Evolutionary conservation across 2,888 invertebrate genomes (phyloP).

Genomic region (Hydroisotoma schaefferi): DNA sequence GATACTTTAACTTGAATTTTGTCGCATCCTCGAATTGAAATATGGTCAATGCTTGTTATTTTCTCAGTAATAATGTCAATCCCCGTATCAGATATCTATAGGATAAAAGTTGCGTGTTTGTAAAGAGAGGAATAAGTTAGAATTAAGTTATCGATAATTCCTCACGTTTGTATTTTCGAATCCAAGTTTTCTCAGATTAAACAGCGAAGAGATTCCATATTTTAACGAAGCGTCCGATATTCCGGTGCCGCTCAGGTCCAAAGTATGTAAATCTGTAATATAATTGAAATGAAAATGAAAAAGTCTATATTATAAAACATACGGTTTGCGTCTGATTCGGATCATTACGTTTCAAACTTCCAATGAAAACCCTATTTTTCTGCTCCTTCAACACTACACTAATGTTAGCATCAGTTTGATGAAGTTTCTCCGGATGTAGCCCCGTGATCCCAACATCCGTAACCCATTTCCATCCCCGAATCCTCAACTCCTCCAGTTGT

Average conservation of each 20-base stretch:
- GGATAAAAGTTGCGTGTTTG: conserved; percentile 7
- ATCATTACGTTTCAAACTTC: conserved; percentile 19
- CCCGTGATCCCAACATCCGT: conserved; percentile 42
- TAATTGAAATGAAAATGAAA: neutral
- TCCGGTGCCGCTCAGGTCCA: conserved; percentile 38
- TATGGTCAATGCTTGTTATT: conserved; percentile 22
- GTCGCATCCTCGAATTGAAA: conserved; percentile 19
- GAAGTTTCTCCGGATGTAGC: conserved; percentile 31
- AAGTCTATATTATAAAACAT: neutral
- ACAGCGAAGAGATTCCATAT: conserved; percentile 30
- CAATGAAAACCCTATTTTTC: conserved; percentile 17
- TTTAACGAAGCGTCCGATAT: conserved; percentile 37
- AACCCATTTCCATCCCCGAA: conserved; percentile 38
- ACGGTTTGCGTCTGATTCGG: neutral
- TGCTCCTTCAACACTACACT: neutral
- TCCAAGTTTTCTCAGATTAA: conserved; percentile 26
- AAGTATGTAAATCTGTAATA: conserved; percentile 24
- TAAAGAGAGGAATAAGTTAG: too few relatives aligned
- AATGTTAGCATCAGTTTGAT: conserved; percentile 10
- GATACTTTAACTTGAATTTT: conserved; percentile 21
- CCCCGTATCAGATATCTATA: conserved; percentile 29
- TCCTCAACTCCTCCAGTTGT: conserved; percentile 26
- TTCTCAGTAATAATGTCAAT: conserved; percentile 15
- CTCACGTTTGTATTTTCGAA: conserved; percentile 34
- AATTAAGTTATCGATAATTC: too few relatives aligned